A percentile compares a stretch with the other conserved stretches of the same genome.
Conservation (phyloP, 1,140 invertebrate genomes). For the Pantala flavescens region DNA sequence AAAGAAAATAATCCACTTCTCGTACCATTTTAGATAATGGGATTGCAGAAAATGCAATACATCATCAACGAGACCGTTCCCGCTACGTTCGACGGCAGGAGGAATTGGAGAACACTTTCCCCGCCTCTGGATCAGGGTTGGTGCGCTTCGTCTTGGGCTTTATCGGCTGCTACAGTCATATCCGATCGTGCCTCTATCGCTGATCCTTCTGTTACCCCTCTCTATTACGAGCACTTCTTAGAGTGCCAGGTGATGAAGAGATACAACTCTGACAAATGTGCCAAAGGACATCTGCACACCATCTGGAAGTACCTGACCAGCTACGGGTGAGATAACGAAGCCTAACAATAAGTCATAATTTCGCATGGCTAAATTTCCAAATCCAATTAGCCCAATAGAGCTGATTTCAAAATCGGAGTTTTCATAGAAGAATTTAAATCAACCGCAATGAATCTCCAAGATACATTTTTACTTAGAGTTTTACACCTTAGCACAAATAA, state of each 20-base stretch:
- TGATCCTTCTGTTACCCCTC: neutral
- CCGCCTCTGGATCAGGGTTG: constrained; percentile 73
- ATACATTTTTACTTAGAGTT: too few relatives aligned
- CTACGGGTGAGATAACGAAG: neutral
- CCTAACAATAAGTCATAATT: neutral
- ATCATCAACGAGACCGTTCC: constrained; percentile 37
- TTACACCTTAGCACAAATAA: too few relatives aligned
- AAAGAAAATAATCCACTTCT: too few relatives aligned
- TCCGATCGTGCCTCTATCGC: constrained; percentile 44
- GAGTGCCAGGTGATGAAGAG: neutral
- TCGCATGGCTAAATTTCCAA: too few relatives aligned
- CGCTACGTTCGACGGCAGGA: constrained; percentile 59
- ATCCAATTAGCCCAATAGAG: too few relatives aligned
- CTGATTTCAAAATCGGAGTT: too few relatives aligned
- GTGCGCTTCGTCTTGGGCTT: constrained; percentile 87
- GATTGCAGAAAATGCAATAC: neutral
- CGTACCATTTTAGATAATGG: neutral
- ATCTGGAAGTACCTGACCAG: neutral
- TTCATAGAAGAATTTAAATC: too few relatives aligned
- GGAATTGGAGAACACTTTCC: constrained; percentile 62
- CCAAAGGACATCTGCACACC: neutral
- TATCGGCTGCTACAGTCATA: constrained; percentile 71
- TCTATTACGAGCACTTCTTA: neutral
- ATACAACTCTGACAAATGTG: neutral
- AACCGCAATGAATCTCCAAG: too few relatives aligned